Base-by-base conservation (phyloP, 2,888 invertebrate genomes). In the Frankliniella intonsa region DNA sequence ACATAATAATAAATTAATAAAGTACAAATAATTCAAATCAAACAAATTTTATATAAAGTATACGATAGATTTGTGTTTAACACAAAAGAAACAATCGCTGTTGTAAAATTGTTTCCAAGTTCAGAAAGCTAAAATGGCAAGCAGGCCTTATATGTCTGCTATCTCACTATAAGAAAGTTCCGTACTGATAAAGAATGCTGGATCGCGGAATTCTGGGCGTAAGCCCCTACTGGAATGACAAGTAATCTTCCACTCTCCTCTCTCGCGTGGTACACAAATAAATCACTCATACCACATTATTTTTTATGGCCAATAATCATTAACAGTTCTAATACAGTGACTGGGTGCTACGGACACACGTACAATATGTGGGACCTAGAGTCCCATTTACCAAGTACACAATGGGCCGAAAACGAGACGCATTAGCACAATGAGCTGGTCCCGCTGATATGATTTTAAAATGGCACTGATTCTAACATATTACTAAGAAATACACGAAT, bases 1-100 rank as follows among this genome's bases (percentile, higher is more conserved):
- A 76, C 69, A 76, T 76, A 76, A 76, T 76, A 76, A 76, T 76
- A 76, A 76, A 76, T 76, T 76, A 76, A 76, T 76, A 76, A 76
- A 76, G 69, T 76, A 76, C 69, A 76, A 76, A 76, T 76, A 76
- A 76, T 76, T 76, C 69, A 76, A 76, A 76, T 76, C 22, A 76
- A 76, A 76, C 69, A 76, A 25, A 25, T 76, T 22, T 25, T 25
- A n/a, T n/a, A n/a, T 76, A 76, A 76, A 76, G 69, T 76, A 76
- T 76, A 76, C 69, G 25, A 76, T 76, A 76, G 69, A 25, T 22
- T 76, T 76, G 69, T 76, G 69, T 76, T 76, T 76, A 76, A 76
- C 69, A 76, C 69, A 76, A 76, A 76, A 76, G 69, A 76, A 76
- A 76, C 69, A 76, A 76, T 76, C 12, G 12, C 25, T 76, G 25